phyloP scores from a whole-genome alignment of 37 sponge, comb jelly and placozoan species.

The Ephydatia muelleri region DNA sequence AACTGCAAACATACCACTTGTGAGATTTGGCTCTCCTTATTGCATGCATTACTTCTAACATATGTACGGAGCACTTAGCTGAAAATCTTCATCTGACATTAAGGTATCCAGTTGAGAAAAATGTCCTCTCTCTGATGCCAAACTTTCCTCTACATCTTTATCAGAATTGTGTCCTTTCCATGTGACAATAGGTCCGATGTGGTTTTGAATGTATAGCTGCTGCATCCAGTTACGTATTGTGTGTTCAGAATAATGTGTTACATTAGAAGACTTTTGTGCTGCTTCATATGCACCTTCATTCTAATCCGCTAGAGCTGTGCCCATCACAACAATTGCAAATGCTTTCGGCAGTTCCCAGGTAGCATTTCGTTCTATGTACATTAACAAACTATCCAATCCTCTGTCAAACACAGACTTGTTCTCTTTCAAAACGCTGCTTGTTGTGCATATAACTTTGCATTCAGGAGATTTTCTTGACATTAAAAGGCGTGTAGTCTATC shows the following conservation, averaged over 20 bases:
- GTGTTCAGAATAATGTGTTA: not conserved
- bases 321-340: no score
- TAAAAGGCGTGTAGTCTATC: no score
- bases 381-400: no score
- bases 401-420: no score
- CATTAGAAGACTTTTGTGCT: not conserved
- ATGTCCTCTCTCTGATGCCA: slow-evolving; percentile 21
- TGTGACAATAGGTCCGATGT: no score
- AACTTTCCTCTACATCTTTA: not conserved
- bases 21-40: no score
- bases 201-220: not conserved
- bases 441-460: no score
- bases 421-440: no score
- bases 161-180: slow-evolving; percentile 2
- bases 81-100: slow-evolving; percentile 30
- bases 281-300: slow-evolving; percentile 25
- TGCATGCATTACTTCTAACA: slow-evolving; percentile 25
- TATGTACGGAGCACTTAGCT: slow-evolving; percentile 14
- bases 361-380: no score
- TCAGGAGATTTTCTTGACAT: no score
- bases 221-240: slow-evolving; percentile 11
- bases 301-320: not conserved
- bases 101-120: not conserved
- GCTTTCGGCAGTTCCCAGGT: no score
- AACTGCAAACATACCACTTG: not conserved